Evolutionary conservation across 2,888 invertebrate genomes (phyloP), one percentile per base, ranked within the genome.

Genomic region (Nomada fucata): DNA sequence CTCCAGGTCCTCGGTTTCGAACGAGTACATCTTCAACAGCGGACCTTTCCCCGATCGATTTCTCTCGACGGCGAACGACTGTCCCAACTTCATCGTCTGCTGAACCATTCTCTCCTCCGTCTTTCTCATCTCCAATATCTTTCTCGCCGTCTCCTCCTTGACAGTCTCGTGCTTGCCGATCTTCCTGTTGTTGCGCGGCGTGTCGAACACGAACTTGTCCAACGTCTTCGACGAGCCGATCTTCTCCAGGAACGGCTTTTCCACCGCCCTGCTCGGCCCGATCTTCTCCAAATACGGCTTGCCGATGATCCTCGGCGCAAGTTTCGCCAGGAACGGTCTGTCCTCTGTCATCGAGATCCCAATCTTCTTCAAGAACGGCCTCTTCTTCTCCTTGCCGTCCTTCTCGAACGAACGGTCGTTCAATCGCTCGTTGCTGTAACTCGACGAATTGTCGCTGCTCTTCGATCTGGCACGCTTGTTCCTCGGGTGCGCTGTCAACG

Each of bases 341-440:
- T 93, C 93, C 80, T 93, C 93, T 13, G 93, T 93, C 84, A 90
- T 93, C 0, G 93, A 93, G 26, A 92, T 92, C 0, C 93, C 93
- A 68, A 93, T 93, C 84, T 93, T 93, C 63, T 91, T 90, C 4
- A 93, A 78, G 65, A 93, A 93, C 2, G 93, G 93, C 3, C 93
- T 84, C 67, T 89, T 91, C 44, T 91, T 90, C 44, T 90, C 90
- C 72, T 91, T 91, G 2, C 91, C 91, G 26, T 87, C 87, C 0
- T 70, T 69, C 13, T 89, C 90, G n/a, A 88, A 75, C 1, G 90
- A 90, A 9, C 89, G 89, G 15, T 93, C 92, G 77, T 91, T 92
- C 10, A 92, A 78, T 13, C 89, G 88, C 29, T 93, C 93, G 86
- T 90, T 92, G 74, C 93, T 92, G 81, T 92, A 93, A 70, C 92